phyloP scores from a whole-genome alignment of 1,140 invertebrate species.

The Micrasema minimum region DNA sequence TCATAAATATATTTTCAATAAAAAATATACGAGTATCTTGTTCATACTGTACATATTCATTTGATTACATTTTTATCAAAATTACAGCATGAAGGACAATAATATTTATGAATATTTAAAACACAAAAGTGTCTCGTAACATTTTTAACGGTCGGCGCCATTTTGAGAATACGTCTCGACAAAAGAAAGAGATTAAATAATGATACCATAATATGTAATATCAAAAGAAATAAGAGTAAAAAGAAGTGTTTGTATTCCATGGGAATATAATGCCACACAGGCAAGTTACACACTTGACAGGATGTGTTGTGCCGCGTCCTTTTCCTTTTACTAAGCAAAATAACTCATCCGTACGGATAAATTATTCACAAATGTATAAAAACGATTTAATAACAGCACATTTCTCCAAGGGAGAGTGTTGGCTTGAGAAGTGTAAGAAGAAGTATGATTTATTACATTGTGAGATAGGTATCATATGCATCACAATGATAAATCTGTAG shows the following conservation, averaged over 20 bases:
- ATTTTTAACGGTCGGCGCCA: background rate
- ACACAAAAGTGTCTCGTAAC: no score
- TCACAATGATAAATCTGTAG: no score
- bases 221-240: conserved; percentile 18
- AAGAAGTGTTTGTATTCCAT: conserved; percentile 12
- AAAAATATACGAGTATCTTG: no score
- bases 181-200: conserved; percentile 24
- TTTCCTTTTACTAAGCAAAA: conserved; percentile 21
- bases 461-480: no score
- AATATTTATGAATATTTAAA: no score
- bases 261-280: conserved; percentile 24
- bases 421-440: no score
- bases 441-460: no score
- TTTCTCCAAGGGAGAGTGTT: conserved; percentile 15
- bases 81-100: no score
- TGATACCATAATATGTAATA: conserved; percentile 17
- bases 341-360: conserved; percentile 24
- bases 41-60: no score
- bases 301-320: conserved; percentile 10
- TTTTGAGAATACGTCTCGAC: background rate
- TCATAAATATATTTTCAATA: no score
- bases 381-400: conserved; percentile 32
- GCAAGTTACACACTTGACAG: conserved; percentile 35
- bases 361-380: conserved; percentile 32
- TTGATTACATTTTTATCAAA: no score